Evolutionary conservation across 2,888 invertebrate species (phyloP).

Genomic region (Ichneumoninae sp.): DNA sequence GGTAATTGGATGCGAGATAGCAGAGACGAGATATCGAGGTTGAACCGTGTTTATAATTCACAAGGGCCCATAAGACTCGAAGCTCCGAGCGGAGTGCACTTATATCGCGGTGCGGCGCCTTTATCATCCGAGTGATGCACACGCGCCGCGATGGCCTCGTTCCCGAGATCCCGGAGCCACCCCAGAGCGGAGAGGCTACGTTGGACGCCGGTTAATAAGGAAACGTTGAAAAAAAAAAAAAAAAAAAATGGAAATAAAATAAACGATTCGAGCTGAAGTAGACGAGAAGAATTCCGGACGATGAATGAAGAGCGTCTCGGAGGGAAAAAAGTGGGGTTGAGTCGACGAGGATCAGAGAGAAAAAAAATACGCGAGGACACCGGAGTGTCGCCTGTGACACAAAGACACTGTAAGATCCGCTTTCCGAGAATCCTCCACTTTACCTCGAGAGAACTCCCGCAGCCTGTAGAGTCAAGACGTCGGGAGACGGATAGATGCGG

Average conservation of each 20-base stretch:
- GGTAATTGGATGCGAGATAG: conserved; percentile 30
- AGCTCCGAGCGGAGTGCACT: conserved; percentile 14
- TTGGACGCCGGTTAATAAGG: conserved; percentile 34
- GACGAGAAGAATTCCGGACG: neutral
- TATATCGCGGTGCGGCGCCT: conserved; percentile 22
- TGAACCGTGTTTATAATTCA: conserved; percentile 32
- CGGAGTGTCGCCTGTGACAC: neutral
- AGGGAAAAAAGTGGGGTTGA: neutral
- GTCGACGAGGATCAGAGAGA: neutral
- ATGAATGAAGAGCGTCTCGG: conserved; percentile 8
- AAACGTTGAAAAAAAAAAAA: conserved; percentile 18
- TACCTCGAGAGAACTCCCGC: neutral
- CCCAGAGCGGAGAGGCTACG: conserved; percentile 4
- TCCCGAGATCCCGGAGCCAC: neutral
- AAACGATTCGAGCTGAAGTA: neutral
- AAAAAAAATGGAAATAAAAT: neutral
- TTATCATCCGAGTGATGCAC: conserved; percentile 30
- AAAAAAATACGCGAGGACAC: conserved; percentile 8
- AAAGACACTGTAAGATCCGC: conserved; percentile 7
- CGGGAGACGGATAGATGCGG: neutral
- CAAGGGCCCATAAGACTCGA: conserved; percentile 27
- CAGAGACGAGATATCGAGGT: conserved; percentile 21
- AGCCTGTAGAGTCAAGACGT: neutral
- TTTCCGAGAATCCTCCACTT: conserved; percentile 1
- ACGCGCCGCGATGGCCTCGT: conserved; percentile 16